phyloP scores from a whole-genome alignment of 53 echinoderm and acorn worm species.

The Temnopleurus reevesii region DNA sequence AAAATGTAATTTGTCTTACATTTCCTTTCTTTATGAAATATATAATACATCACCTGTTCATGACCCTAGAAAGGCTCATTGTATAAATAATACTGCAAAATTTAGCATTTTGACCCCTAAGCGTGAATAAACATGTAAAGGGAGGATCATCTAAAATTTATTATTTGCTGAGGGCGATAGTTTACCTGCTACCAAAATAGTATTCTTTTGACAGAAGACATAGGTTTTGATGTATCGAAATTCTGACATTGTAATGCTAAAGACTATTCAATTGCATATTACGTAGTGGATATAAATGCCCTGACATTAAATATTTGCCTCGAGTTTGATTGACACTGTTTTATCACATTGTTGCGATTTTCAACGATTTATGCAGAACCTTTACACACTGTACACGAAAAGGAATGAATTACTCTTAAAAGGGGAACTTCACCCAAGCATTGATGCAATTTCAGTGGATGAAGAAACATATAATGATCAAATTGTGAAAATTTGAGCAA shows the following conservation, averaged over 20 bases:
- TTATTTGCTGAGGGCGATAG: conserved; percentile 10
- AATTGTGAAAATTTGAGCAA: background rate
- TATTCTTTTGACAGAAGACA: background rate
- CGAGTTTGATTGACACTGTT: background rate
- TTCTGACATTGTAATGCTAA: background rate
- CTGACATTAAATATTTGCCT: background rate
- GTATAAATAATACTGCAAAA: no score
- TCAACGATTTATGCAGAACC: no score
- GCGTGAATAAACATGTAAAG: background rate
- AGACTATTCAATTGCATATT: background rate
- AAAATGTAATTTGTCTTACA: no score
- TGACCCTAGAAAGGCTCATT: no score
- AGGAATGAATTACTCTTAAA: no score
- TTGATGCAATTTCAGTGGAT: background rate
- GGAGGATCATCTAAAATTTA: background rate
- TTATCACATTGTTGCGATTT: no score
- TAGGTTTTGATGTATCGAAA: background rate
- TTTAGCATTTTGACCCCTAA: background rate
- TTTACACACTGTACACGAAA: no score
- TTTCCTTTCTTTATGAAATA: no score
- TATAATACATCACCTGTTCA: no score
- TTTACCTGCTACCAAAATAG: conserved; percentile 4
- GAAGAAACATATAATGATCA: no score
- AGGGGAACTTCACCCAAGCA: no score
- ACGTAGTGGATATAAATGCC: background rate